Conservation (phyloP, 2,797 vertebrate genomes). For the Eremophila alpestris region DNA sequence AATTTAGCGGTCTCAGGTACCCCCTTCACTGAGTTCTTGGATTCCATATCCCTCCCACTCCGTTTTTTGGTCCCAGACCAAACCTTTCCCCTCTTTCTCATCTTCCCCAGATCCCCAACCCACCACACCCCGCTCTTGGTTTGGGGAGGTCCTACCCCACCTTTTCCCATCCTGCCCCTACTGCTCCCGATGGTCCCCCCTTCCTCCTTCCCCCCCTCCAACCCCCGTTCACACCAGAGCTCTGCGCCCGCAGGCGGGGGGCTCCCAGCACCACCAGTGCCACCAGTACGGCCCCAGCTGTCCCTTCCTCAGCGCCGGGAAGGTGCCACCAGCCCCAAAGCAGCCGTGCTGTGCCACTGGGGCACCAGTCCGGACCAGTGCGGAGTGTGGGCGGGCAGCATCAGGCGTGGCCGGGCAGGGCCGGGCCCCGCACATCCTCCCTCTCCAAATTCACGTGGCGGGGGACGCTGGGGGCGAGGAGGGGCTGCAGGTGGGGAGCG, state of each 20-base stretch:
- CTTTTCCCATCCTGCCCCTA: neutral
- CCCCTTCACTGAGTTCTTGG: neutral
- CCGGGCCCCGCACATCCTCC: no score
- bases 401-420: neutral
- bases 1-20: neutral
- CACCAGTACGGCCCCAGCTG: neutral
- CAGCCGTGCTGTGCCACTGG: neutral
- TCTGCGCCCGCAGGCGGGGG: accelerated
- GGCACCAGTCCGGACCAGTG: neutral
- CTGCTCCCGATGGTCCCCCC: neutral
- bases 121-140: neutral
- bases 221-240: neutral
- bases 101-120: neutral
- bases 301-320: neutral
- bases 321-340: neutral
- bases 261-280: neutral
- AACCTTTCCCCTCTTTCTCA: neutral
- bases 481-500: neutral
- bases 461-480: neutral
- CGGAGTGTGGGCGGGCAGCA: no score
- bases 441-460: neutral
- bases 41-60: neutral
- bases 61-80: neutral
- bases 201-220: neutral
- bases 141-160: neutral